Conservation (phyloP, 2,888 invertebrate species). For the Caenorhabditis sp. region DNA sequence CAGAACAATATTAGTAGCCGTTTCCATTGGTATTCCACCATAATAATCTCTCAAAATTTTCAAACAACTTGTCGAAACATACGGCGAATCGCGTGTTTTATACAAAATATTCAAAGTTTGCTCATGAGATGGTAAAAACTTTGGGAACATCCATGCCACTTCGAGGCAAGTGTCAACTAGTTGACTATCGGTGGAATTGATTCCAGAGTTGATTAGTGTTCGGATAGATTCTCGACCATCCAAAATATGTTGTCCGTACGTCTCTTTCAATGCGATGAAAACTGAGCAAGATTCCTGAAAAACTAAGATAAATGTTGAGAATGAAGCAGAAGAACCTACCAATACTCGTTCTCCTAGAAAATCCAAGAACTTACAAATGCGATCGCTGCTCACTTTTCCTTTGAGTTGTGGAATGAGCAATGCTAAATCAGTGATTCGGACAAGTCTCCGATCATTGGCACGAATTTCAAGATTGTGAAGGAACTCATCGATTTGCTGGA, state of each 20-base stretch:
- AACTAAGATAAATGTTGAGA: not conserved
- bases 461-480: not conserved
- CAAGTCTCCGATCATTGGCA: conserved; percentile 4
- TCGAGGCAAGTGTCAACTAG: not conserved
- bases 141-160: not conserved
- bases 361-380: conserved; percentile 9
- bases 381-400: conserved; percentile 4
- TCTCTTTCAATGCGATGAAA: not conserved
- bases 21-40: conserved; percentile 28
- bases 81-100: conserved; percentile 2
- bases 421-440: not conserved
- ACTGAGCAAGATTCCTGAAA: not conserved
- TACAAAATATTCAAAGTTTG: not conserved
- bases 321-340: conserved; percentile 11
- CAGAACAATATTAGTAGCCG: not conserved
- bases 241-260: not conserved
- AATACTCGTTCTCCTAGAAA: conserved; percentile 4
- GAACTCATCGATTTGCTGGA: not conserved
- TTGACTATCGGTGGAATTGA: not conserved
- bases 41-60: conserved; percentile 20
- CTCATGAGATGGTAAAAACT: not conserved
- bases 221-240: not conserved
- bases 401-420: conserved; percentile 9
- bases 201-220: not conserved
- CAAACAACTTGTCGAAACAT: conserved; percentile 9